Conservation (phyloP, 2,797 vertebrate species). For the Melanotaenia trifasciata region DNA sequence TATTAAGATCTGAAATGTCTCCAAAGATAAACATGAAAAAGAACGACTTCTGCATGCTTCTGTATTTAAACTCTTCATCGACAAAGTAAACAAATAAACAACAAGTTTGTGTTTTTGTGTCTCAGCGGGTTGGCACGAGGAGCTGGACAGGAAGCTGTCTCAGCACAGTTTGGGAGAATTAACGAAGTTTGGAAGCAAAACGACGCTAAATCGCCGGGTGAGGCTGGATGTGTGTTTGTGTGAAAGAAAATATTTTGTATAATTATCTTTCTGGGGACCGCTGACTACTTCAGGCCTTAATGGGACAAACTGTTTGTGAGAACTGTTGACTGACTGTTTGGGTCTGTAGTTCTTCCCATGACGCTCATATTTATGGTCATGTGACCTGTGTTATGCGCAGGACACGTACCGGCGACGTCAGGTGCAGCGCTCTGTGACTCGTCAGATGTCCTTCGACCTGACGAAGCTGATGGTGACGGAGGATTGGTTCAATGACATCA, state of each 20-base stretch:
- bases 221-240: slow-evolving; percentile 55
- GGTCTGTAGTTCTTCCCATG: too few relatives aligned
- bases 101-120: not conserved
- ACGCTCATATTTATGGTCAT: not conserved
- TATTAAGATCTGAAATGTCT: too few relatives aligned
- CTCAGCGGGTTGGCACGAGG: slow-evolving; percentile 89
- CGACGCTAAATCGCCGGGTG: slow-evolving; percentile 92
- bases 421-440: slow-evolving; percentile 92
- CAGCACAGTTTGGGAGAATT: slow-evolving; percentile 94
- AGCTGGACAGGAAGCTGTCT: slow-evolving; percentile 92
- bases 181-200: slow-evolving; percentile 94
- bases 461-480: slow-evolving; percentile 95
- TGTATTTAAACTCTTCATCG: not conserved
- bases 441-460: slow-evolving; percentile 97
- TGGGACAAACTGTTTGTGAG: too few relatives aligned
- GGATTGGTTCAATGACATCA: slow-evolving; percentile 98
- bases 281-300: too few relatives aligned
- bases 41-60: not conserved
- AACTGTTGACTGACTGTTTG: too few relatives aligned
- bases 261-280: too few relatives aligned
- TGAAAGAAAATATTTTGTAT: slow-evolving; percentile 6
- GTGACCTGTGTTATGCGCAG: slow-evolving; percentile 69
- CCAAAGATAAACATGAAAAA: too few relatives aligned
- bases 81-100: not conserved
- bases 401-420: slow-evolving; percentile 94